Evolutionary conservation across 2,888 invertebrate species (phyloP), one percentile per base, ranked within the genome.

Genomic region (Sminthurides aquaticus): DNA sequence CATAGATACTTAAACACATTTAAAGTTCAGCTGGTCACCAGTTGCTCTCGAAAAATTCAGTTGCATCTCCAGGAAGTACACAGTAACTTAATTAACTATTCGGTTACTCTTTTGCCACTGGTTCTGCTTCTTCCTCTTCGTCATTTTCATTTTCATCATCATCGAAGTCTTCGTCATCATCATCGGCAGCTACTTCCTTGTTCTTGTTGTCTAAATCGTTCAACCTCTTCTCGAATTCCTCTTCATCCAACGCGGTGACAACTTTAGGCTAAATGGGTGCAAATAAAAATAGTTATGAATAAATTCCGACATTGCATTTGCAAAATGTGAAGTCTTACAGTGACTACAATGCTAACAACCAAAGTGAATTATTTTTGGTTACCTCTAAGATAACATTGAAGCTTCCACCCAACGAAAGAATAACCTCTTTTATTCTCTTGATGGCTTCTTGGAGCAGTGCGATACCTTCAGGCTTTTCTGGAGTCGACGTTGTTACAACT

Each of bases 401-500:
- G 67, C 92, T 91, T 49, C 99, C 99, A 27, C 93, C 94, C 15
- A 87, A 82, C 20, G 84, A 83, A 24, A 84, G 85, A 70, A 99
- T 99, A 68, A 87, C 88, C 68, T 85, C 84, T 76, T 90, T 85
- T 69, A 99, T 94, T 76, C 87, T 87, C 71, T 90, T 89, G 68
- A 98, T 90, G 20, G 96, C 96, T 72, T 88, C 87, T 76, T 91
- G 89, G 59, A 99, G 80, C 3, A 91, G 88, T 79, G 89, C 90
- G 56, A 99, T 82, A 1, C 98, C 98, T 75, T 96, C 95, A 57
- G 87, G 84, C 78, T 95, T 91, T 78, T 99, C 99, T 27, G 98
- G 90, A 0, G 99, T 99, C 28, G 96, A 93, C 55, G 98, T 97
- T 20, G 98, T 99, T 87, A 99, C 94, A 66, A 99, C 97, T 87